Percentiles rank a stretch among this genome's conserved stretches.
Evolutionary conservation across 2,888 invertebrate genomes (phyloP).

Genomic region (Pandemis corylana): DNA sequence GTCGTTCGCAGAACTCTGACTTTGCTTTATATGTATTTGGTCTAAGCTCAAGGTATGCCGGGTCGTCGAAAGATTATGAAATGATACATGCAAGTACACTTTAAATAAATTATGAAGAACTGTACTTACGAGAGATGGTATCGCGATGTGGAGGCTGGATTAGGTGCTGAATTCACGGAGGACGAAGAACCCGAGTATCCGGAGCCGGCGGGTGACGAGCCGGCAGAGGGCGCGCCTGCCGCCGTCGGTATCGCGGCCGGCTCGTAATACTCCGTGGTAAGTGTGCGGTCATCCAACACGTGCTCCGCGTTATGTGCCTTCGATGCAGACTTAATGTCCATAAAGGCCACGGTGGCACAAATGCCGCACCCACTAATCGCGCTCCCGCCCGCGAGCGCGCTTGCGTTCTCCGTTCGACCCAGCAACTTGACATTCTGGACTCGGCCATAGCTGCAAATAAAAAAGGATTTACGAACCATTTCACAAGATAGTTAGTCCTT

Average conservation of each 20-base stretch:
- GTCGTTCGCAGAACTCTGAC: too few relatives aligned
- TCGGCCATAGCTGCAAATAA: slow-evolving; percentile 95
- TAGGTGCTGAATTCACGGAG: slow-evolving; percentile 81
- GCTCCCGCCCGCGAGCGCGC: slow-evolving; percentile 80
- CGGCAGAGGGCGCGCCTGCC: slow-evolving; percentile 83
- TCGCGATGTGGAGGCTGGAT: slow-evolving; percentile 72
- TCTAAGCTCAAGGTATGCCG: neutral
- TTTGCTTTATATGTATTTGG: too few relatives aligned
- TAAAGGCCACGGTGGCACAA: slow-evolving; percentile 96
- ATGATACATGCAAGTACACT: slow-evolving; percentile 7
- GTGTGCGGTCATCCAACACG: slow-evolving; percentile 93
- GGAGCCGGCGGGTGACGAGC: slow-evolving; percentile 83
- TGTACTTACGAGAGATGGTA: slow-evolving; percentile 80
- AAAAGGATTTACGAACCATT: slow-evolving; percentile 45
- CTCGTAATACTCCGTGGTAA: slow-evolving; percentile 96
- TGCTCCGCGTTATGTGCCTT: slow-evolving; percentile 97
- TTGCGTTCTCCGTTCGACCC: slow-evolving; percentile 86
- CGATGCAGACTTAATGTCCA: slow-evolving; percentile 98
- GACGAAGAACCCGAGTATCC: slow-evolving; percentile 87
- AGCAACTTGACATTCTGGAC: slow-evolving; percentile 98
- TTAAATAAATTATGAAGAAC: slow-evolving; percentile 43
- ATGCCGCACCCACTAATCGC: slow-evolving; percentile 87
- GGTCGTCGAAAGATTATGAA: neutral
- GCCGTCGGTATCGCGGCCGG: slow-evolving; percentile 90
- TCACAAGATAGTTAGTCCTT: neutral